A percentile compares a stretch with the other conserved stretches of the same genome.
Conservation (phyloP, 2,797 vertebrate genomes). For the Acropternis orthonyx region DNA sequence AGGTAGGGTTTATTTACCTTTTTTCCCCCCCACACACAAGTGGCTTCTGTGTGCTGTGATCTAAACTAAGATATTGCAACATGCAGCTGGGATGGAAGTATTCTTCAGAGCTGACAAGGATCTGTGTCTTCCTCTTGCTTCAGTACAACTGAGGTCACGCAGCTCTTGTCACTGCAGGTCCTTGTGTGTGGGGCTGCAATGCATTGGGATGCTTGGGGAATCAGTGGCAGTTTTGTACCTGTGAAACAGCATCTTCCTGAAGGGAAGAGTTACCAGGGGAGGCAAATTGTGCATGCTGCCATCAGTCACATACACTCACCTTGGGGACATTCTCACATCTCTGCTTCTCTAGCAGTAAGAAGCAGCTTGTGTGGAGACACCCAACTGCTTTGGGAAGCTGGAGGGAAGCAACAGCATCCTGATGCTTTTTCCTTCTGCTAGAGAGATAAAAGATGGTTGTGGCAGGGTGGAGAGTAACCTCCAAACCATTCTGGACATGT, state of each 20-base stretch:
- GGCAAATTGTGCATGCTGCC: background rate
- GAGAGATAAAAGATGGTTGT: background rate
- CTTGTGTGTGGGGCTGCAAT: background rate
- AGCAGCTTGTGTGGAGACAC: background rate
- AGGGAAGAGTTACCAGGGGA: background rate
- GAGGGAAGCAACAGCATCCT: background rate
- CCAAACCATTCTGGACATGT: background rate
- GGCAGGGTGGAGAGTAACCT: background rate
- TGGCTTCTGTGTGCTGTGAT: background rate
- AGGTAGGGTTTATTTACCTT: background rate
- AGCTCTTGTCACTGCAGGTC: background rate
- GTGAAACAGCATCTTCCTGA: background rate
- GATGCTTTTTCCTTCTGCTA: background rate
- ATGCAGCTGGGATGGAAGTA: background rate
- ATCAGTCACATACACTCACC: background rate
- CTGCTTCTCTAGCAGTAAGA: background rate
- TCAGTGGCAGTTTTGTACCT: background rate
- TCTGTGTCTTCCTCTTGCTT: background rate
- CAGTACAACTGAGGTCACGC: background rate
- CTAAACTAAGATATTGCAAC: background rate
- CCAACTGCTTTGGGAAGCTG: background rate
- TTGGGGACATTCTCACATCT: accelerated
- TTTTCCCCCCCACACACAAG: background rate
- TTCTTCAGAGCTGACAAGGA: background rate
- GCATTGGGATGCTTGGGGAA: background rate